Base-by-base conservation (phyloP, 1,140 invertebrate genomes). In the Rhopalosiphum maidis region DNA sequence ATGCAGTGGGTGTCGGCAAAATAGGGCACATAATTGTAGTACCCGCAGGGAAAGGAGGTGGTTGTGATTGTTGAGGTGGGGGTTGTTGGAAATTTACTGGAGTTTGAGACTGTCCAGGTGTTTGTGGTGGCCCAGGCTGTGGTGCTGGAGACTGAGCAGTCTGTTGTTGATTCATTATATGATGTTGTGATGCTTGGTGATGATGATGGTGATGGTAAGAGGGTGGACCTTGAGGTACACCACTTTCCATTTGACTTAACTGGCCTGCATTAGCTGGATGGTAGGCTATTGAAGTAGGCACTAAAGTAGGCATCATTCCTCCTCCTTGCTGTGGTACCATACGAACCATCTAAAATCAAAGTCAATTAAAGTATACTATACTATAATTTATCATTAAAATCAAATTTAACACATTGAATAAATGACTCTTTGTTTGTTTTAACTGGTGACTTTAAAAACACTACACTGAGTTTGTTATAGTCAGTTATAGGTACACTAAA, bases 131-230 rank as follows among this genome's bases (percentile, higher is more conserved):
- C 30, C 89, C 96, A 23, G 95, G 95, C 94, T 96, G 96, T 7
- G 96, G 95, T 25, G 95, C 95, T 94, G 96, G 96, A 54, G 95
- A 95, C 60, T 91, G 93, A 54, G 83, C 93, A 82, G 93, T 94
- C 85, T 90, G 94, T 94, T 94, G 95, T 90, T 94, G 91, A 54
- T 85, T 83, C 48, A 94, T 91, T 94, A 94, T 90, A 94, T 94
- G 94, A 95, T 95, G 93, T 94, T 95, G 94, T 94, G 95, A 94
- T 18, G 94, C 93, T 95, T 97, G 96, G 3, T 96, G 96, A 7
- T 96, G 96, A 41, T 96, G 96, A 6, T 96, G 96, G 18, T 96
- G 96, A 94, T 96, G 96, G 94, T 96, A 96, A 8, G 95, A 95
- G 90, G 96, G 96, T n/a, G 94, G 94, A 41, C 94, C 94, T 51